Evolutionary conservation across 2,888 invertebrate genomes (phyloP), one percentile per base, ranked within the genome.

Genomic region (Caenorhabditis uteleia): DNA sequence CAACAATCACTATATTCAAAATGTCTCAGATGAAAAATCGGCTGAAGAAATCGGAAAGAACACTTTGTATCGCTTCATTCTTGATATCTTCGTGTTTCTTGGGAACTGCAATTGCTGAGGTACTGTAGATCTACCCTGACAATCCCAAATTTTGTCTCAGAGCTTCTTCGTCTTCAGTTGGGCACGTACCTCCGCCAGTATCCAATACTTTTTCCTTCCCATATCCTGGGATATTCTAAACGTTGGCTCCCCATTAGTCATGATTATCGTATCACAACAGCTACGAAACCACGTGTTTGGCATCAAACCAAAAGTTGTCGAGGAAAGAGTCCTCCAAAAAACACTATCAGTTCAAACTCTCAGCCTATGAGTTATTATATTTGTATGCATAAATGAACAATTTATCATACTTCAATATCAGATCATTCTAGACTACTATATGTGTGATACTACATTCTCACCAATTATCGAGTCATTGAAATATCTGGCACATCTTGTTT

Each of bases 211-310:
- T n/a, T 36, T 60, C 1, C 36, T 54, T 1, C 60, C 60, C 8
- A 54, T 60, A 12, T 54, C 60, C 2, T 60, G 60, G 60, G 60
- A 60, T 21, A 54, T 60, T 36, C 40, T 60, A 7, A 60, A 54
- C 34, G 43, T 54, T 6, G 54, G 60, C 7, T 48, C 53, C 4
- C 60, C 60, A 0, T 44, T 49, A 31, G 60, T 60, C 1, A 60
- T 60, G 60, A 54, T 60, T 5, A 21, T 54, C 10, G 60, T 49
- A 1, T 54, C 48, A 1, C 38, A 20, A 27, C 60, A 60, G 42
- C 31, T 60, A 8, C 39, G 60, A 1, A n/a, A 33, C 14, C 49
- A 55, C n/a, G 60, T 60, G 14, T 60, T 60, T n/a, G 44, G 44
- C n/a, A 29, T 14, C 4, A 7, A 31, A 14, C 20, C 42, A 10